A percentile compares a stretch with the other conserved stretches of the same genome.
Conservation (phyloP, 2,113 vertebrate genomes). For the Clinocottus analis region DNA sequence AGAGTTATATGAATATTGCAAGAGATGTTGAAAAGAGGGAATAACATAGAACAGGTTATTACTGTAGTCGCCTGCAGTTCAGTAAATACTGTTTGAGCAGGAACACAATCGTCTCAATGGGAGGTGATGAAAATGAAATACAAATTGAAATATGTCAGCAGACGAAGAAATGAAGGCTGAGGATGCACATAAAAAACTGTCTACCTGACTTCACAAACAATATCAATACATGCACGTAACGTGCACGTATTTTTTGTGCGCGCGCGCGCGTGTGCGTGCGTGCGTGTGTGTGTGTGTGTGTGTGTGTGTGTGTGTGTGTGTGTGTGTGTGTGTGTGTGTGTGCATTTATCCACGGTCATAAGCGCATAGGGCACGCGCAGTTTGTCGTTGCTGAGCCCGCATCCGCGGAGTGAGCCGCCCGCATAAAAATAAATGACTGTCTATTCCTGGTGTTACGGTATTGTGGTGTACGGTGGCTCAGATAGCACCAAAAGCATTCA, state of each 20-base stretch:
- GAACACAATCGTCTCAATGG: conserved; percentile 9
- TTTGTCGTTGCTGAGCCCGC: conserved; percentile 55
- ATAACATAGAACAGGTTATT: neutral
- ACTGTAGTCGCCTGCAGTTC: neutral
- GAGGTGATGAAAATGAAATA: conserved; percentile 1
- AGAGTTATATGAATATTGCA: conserved; percentile 22
- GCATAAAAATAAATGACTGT: too few species aligned
- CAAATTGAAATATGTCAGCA: neutral
- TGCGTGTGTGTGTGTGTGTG: neutral
- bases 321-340: neutral
- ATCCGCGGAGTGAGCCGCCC: too few species aligned
- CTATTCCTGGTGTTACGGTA: too few species aligned
- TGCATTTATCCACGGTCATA: conserved; percentile 50
- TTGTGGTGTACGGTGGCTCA: too few species aligned
- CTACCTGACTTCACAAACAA: conserved; percentile 18
- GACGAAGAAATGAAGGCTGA: neutral
- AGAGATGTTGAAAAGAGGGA: conserved; percentile 11
- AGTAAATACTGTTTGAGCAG: conserved; percentile 3
- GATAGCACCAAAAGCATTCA: too few species aligned
- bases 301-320: neutral
- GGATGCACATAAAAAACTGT: neutral
- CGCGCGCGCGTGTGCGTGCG: neutral
- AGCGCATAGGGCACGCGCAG: conserved; percentile 74
- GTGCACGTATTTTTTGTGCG: neutral
- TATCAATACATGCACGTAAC: conserved; percentile 9